Base-by-base conservation (phyloP, 2,888 invertebrate genomes). In the Philopedon plagiatum region DNA sequence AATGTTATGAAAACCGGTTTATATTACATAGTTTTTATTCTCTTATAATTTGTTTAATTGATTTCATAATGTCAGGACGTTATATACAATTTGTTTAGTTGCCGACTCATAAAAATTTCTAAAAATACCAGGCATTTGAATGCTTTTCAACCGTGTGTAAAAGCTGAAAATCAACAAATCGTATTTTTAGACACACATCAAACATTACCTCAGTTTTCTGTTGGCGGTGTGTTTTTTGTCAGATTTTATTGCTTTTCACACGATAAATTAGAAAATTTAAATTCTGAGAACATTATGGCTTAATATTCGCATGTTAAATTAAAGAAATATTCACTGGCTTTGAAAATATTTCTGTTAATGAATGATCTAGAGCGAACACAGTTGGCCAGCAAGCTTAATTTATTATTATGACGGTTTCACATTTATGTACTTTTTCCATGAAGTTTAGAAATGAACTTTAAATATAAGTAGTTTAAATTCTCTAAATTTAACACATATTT, bases 221-320 rank as follows among this genome's bases (percentile, higher is more conserved):
- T 44, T 46, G n/a, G 61, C 32, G 46, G 65, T 39, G 63, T 63
- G 51, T 44, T 65, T 68, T 68, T 61, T 61, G 41, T 61, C 61
- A 23, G 39, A 61, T 49, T 26, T 68, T 39, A 68, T 68, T 39
- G 60, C 61, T 68, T 68, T 61, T 68, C 68, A 61, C 61, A 61
- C 68, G 61, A 49, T 65, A 65, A 65, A 65, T 57, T 65, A 39
- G 34, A 37, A 51, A 13, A 39, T 51, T 37, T n/a, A 23, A 26
- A 34, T 21, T 21, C 29, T 37, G 23, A 23, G 34, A 19, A 39
- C n/a, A 37, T 63, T 63, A 23, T 11, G 3, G 23, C 37, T 32
- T 49, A 34, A 21, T 51, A 23, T 39, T 51, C 19, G 13, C 23
- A 23, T 37, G 44, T 44, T 44, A 44, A 39, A 39, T 21, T 1